phyloP scores from a whole-genome alignment of 37 sponge, comb jelly and placozoan genomes.

The Cladorhizidae sp. region DNA sequence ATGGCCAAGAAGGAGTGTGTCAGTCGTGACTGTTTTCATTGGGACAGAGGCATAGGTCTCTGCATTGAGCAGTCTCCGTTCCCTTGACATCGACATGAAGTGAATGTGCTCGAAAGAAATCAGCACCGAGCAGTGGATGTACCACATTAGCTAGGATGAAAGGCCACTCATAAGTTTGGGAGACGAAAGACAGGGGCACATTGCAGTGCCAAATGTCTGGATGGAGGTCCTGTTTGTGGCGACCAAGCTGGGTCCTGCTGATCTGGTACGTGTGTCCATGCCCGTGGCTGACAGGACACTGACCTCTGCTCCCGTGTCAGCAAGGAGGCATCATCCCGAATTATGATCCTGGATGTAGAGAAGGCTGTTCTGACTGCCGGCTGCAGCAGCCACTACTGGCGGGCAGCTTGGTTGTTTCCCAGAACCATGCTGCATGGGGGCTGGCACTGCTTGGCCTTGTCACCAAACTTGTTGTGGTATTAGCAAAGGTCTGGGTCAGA shows the following conservation, averaged over 20 bases:
- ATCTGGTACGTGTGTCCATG: no score
- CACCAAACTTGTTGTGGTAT: no score
- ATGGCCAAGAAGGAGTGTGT: not conserved
- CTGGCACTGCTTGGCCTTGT: no score
- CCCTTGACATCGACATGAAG: slow-evolving; percentile 4
- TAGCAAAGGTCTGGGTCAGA: no score
- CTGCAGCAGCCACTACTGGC: no score
- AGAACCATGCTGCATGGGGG: no score
- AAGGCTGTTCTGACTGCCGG: not conserved
- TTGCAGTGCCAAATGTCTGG: slow-evolving; percentile 14
- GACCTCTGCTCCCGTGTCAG: slow-evolving; percentile 52
- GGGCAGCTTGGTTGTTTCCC: no score
- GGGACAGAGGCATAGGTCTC: not conserved
- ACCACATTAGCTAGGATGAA: slow-evolving; percentile 49
- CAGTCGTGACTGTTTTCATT: not conserved
- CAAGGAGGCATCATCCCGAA: not conserved
- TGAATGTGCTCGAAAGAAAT: no score
- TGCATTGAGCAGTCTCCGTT: not conserved
- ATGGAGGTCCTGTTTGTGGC: slow-evolving; percentile 37
- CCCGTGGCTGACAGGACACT: slow-evolving; percentile 34
- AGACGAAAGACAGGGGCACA: no score
- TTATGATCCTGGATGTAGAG: not conserved
- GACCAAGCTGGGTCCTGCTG: not conserved
- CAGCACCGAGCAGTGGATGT: slow-evolving; percentile 2
- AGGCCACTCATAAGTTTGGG: not conserved